phyloP scores from a whole-genome alignment of 2,888 invertebrate species.

The Oscheius myriophilus region DNA sequence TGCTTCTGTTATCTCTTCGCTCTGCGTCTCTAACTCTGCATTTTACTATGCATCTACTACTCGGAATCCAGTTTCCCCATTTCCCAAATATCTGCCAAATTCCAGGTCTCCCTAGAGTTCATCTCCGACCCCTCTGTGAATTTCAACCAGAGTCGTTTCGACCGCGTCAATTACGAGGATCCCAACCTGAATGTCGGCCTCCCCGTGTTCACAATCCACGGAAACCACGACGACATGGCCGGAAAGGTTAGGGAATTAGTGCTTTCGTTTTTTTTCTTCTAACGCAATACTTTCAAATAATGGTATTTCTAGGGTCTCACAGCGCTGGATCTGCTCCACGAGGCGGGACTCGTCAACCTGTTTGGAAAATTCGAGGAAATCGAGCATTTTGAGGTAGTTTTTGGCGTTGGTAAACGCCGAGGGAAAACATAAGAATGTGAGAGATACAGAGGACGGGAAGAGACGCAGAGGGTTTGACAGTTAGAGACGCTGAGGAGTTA shows the following conservation, averaged over 20 bases:
- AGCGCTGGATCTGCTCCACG: conserved; percentile 83
- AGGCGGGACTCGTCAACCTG: conserved; percentile 87
- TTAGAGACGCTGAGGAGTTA: not conserved
- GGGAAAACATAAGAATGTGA: not conserved
- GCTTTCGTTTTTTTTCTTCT: no score
- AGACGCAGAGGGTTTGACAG: not conserved
- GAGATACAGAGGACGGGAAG: not conserved
- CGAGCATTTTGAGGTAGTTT: conserved; percentile 71
- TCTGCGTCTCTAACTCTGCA: no score
- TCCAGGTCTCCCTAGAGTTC: conserved; percentile 78
- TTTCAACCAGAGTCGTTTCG: conserved; percentile 78
- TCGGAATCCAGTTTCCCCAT: no score
- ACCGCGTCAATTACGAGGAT: conserved; percentile 89
- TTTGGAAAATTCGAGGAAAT: conserved; percentile 88
- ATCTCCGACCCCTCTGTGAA: conserved; percentile 85
- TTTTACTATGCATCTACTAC: no score
- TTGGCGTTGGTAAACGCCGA: not conserved
- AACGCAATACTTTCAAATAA: conserved; percentile 29
- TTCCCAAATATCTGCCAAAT: no score
- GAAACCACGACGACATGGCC: conserved; percentile 92
- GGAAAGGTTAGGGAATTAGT: conserved; percentile 69
- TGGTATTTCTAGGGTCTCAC: conserved; percentile 79
- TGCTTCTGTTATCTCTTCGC: no score
- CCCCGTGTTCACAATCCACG: conserved; percentile 94
- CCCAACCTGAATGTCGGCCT: conserved; percentile 90